phyloP scores from a whole-genome alignment of 2,797 vertebrate species.

The Notolepis coatsorum region DNA sequence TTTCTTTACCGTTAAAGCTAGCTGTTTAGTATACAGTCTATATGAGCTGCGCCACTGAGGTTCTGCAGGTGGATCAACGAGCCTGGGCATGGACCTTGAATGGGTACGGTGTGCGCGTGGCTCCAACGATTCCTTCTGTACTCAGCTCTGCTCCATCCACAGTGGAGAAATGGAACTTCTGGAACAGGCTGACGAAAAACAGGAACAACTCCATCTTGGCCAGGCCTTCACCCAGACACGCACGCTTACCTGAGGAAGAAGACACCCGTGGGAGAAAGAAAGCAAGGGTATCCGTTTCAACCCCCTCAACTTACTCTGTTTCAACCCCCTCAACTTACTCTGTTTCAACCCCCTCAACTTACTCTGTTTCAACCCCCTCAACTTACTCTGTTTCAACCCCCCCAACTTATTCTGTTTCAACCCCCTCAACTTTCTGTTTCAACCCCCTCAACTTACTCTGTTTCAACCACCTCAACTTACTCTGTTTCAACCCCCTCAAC shows the following conservation, averaged over 20 bases:
- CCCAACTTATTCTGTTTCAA: background rate
- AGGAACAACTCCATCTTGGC: conserved; percentile 84
- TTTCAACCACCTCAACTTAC: background rate
- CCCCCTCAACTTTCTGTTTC: background rate
- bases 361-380: background rate
- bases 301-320: too few species aligned
- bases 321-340: background rate
- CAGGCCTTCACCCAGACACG: conserved; percentile 85
- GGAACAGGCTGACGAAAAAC: conserved; percentile 79
- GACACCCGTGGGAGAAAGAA: background rate
- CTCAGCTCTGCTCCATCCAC: conserved; percentile 58
- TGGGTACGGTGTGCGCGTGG: conserved; percentile 79
- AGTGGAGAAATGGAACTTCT: conserved; percentile 85
- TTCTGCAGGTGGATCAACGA: conserved; percentile 46
- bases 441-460: background rate
- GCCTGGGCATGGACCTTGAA: conserved; percentile 76
- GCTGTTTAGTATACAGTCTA: background rate
- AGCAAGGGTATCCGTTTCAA: background rate
- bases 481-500: background rate
- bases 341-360: background rate
- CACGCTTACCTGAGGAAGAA: conserved; percentile 80
- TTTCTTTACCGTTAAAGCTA: too few species aligned
- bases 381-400: background rate
- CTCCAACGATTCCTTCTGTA: conserved; percentile 73
- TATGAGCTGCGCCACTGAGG: too few species aligned